phyloP scores from a whole-genome alignment of 1,140 invertebrate species.

The Hyphantria cunea region DNA sequence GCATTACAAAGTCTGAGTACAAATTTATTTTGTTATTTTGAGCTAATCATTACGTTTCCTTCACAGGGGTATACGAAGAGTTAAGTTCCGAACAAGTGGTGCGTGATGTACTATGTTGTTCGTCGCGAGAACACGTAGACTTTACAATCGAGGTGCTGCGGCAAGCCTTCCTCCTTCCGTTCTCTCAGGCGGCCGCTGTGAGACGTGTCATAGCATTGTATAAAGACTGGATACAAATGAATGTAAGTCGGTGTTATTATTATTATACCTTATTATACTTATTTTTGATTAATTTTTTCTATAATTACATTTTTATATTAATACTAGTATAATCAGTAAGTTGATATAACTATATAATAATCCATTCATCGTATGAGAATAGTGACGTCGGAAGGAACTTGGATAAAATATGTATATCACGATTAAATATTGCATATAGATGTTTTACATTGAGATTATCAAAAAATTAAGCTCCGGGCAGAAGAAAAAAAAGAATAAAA shows the following conservation, averaged over 20 bases:
- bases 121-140: constrained; percentile 94
- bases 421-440: no score
- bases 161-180: constrained; percentile 95
- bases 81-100: constrained; percentile 84
- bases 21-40: neutral
- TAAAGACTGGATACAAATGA: constrained; percentile 97
- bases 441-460: no score
- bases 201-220: constrained; percentile 96
- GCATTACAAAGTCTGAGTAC: no score
- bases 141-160: constrained; percentile 97
- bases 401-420: no score
- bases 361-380: no score
- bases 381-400: no score
- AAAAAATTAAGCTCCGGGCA: no score
- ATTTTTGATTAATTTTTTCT: no score
- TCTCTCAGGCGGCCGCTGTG: constrained; percentile 93
- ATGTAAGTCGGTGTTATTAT: constrained; percentile 82
- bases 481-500: no score
- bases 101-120: constrained; percentile 92
- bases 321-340: no score
- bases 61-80: constrained; percentile 65
- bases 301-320: no score
- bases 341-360: no score
- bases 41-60: constrained; percentile 23
- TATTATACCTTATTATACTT: neutral